Percentiles rank a stretch among this genome's conserved stretches.
These are phyloP conservation scores for Neodiprion lecontei DNA, from an alignment of 1,140 invertebrate genomes.

Conservation along the genomic window DNA sequence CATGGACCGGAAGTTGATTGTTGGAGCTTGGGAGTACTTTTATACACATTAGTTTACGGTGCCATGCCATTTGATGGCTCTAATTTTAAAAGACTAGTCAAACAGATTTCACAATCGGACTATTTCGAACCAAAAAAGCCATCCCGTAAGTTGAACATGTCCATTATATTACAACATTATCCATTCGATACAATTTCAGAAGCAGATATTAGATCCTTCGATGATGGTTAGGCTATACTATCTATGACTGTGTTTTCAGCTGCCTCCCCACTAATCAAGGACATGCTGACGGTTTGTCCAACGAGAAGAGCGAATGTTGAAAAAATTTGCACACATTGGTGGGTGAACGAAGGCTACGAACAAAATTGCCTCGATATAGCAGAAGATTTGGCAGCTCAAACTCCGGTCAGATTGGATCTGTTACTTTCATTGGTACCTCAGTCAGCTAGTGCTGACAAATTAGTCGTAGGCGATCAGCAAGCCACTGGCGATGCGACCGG, in stretches of 20 bases:
- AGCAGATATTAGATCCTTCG: constrained; percentile 13
- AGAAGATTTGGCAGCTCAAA: constrained; percentile 87
- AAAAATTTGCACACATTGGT: constrained; percentile 94
- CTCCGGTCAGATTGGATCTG: constrained; percentile 86
- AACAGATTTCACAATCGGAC: constrained; percentile 96
- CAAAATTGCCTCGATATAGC: constrained; percentile 85
- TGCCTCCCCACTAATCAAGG: constrained; percentile 91
- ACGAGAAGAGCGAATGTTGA: constrained; percentile 88
- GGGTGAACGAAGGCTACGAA: constrained; percentile 89
- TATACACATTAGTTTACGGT: constrained; percentile 98
- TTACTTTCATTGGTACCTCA: constrained; percentile 83
- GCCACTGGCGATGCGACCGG: constrained; percentile 59
- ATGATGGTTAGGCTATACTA: background rate
- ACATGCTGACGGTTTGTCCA: constrained; percentile 93
- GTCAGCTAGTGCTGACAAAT: constrained; percentile 69
- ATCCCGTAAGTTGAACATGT: constrained; percentile 73
- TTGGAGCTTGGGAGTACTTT: constrained; percentile 96
- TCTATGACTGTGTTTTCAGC: constrained; percentile 63
- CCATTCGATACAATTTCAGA: constrained; percentile 13
- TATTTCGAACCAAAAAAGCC: constrained; percentile 96
- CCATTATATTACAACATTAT: constrained; percentile 8
- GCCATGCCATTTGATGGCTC: constrained; percentile 99
- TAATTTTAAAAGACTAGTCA: constrained; percentile 95
- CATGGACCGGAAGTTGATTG: constrained; percentile 95
- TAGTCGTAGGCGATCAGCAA: constrained; percentile 65